Evolutionary conservation across 2,113 vertebrate genomes (phyloP), one percentile per base, ranked within the genome.

Genomic region (Epinephelus moara): DNA sequence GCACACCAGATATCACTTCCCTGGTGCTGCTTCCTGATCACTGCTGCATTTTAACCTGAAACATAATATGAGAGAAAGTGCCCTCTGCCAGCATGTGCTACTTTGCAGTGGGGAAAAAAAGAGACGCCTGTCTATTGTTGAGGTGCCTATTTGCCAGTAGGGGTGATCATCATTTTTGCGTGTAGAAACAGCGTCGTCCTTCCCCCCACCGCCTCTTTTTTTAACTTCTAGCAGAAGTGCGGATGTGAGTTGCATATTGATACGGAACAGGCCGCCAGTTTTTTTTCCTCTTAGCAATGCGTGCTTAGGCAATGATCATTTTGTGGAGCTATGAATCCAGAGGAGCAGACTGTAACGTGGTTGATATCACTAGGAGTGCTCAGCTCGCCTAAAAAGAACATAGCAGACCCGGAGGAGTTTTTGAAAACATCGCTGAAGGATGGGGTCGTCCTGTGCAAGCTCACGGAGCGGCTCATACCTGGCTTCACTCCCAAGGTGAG

Each of bases 321-420:
- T 61, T 15, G 83, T 53, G 80, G 89, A 86, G 15, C 81, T 15
- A 99, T 99, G 98, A 99, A 99, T 95, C 97, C 97, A 72, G 97
- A 99, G 93, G 98, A 99, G 85, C 97, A 96, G 85, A 94, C 95
- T 0, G 98, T 99, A 89, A 99, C 98, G 4, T 99, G 98, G 98
- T 96, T 99, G 2, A 99, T 99, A 88, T 98, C 98, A 0, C 85
- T 98, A 53, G 98, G 98, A 86, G 98, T 99, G 70, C 93, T 99
- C 70, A 96, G 98, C 91, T 99, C 98, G 27, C 98, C 98, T 0
- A 99, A 99, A 89, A 99, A 99, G 95, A 97, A 93, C 53, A 93
- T 99, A 74, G 96, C 96, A 23, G 97, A 99, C 92, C 98, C 98
- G 0, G 95, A 97, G 90, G 96, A 96, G 52, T 99, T 99, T 94